These are phyloP conservation scores for Cephalopterus ornatus DNA, from an alignment of 2,113 vertebrate species.

Conservation along the genomic window DNA sequence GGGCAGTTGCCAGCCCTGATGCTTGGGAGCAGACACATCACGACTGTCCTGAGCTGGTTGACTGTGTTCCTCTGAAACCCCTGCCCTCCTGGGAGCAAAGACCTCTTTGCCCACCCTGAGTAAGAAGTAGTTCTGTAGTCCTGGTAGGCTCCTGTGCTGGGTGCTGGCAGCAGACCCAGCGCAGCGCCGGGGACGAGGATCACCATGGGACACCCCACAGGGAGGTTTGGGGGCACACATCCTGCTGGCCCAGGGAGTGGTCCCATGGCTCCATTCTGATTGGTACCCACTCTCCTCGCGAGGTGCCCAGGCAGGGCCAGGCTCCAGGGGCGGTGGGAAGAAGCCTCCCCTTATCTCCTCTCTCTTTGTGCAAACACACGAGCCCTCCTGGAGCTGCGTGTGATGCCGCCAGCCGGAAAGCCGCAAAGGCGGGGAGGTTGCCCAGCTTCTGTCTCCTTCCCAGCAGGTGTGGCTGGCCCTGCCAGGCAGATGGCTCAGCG, in stretches of 20 bases:
- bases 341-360: neutral
- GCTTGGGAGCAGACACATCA: neutral
- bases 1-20: neutral
- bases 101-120: accelerated
- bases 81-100: neutral
- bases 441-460: slow-evolving; percentile 64
- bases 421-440: slow-evolving; percentile 44
- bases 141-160: neutral
- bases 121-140: neutral
- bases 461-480: slow-evolving; percentile 63
- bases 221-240: neutral
- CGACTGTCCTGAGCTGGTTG: neutral
- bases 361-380: slow-evolving; percentile 72
- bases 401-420: slow-evolving; percentile 60
- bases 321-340: accelerated
- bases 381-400: slow-evolving; percentile 66
- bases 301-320: accelerated
- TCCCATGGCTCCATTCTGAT: accelerated
- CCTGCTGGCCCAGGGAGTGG: accelerated
- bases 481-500: slow-evolving; percentile 66
- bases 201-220: neutral
- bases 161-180: accelerated
- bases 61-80: neutral
- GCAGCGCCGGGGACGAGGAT: neutral
- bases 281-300: accelerated